Conservation (phyloP, 2,113 vertebrate genomes). For the Oxyura jamaicensis region DNA sequence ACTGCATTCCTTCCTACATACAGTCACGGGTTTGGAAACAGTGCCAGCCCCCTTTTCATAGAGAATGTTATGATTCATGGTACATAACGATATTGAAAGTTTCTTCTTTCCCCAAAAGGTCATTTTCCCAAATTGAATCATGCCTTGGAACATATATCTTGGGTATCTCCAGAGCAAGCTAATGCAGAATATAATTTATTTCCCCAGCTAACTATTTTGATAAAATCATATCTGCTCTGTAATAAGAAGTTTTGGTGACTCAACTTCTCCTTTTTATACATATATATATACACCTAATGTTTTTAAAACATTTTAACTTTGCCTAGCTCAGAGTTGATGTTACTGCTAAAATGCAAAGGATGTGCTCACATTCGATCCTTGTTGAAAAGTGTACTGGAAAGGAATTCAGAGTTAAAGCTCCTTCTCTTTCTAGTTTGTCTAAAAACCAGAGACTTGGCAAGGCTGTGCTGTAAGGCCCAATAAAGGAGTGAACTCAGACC, state of each 20-base stretch:
- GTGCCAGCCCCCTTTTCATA: background rate
- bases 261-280: background rate
- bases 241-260: background rate
- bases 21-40: background rate
- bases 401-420: background rate
- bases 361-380: background rate
- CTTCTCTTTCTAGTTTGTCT: background rate
- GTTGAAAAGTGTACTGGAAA: background rate
- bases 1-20: background rate
- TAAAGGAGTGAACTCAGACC: background rate
- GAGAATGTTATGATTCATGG: background rate
- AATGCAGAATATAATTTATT: background rate
- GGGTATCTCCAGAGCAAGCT: background rate
- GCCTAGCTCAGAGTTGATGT: background rate
- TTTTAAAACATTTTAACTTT: background rate
- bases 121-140: background rate
- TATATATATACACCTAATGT: background rate
- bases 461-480: background rate
- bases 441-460: background rate
- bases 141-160: background rate
- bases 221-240: background rate
- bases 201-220: background rate
- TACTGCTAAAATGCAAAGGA: background rate
- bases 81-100: background rate
- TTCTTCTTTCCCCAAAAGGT: constrained; percentile 6